Percentiles rank a stretch among this genome's conserved stretches.
These are phyloP conservation scores for Sebastes iracundus DNA, from an alignment of 2,797 vertebrate genomes.

Conservation along the genomic window DNA sequence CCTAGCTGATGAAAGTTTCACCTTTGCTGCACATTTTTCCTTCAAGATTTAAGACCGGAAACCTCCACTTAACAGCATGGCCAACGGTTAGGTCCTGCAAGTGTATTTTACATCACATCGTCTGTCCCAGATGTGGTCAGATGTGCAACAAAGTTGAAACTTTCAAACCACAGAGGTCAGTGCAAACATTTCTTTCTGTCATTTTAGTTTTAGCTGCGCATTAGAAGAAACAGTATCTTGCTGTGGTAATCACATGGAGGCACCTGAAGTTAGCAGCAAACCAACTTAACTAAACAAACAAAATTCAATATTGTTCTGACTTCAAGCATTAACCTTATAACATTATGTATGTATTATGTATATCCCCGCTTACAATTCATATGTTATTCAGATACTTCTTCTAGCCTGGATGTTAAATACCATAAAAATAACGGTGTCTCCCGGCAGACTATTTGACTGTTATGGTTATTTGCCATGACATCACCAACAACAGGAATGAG, in stretches of 20 bases:
- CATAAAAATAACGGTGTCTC: not conserved
- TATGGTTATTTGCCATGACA: slow-evolving; percentile 58
- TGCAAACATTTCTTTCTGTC: not conserved
- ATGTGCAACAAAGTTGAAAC: slow-evolving; percentile 3
- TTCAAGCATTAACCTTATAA: not conserved
- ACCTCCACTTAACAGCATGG: not conserved
- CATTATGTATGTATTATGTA: not conserved
- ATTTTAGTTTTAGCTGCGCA: not conserved
- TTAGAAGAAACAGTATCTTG: not conserved
- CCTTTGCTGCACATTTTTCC: not conserved
- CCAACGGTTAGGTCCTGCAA: not conserved
- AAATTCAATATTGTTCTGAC: not conserved
- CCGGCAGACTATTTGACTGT: not conserved
- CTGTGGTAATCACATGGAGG: not conserved
- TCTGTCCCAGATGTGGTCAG: not conserved
- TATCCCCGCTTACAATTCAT: not conserved
- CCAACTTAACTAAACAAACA: too few relatives aligned
- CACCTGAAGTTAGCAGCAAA: not conserved
- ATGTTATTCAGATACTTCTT: not conserved
- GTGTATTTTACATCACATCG: not conserved
- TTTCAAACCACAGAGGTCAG: not conserved
- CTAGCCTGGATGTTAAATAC: not conserved
- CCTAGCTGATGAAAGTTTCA: not conserved
- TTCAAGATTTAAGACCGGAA: not conserved
- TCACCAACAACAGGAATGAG: slow-evolving; percentile 2